Evolutionary conservation across 2,888 invertebrate species (phyloP).

Genomic region (Crossocerus cetratus): DNA sequence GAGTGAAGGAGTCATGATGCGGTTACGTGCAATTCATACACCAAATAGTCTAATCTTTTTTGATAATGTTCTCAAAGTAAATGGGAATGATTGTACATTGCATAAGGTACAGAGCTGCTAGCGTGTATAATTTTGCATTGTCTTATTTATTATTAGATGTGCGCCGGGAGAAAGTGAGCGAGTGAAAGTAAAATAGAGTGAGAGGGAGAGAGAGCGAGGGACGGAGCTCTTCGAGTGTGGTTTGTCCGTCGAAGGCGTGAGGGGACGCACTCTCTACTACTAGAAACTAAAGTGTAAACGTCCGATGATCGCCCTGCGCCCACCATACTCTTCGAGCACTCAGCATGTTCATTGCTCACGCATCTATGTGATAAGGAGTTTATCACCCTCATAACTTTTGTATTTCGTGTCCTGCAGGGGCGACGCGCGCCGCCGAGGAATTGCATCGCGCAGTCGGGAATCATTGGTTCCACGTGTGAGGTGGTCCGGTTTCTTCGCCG

Average conservation of each 20-base stretch:
- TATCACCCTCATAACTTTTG: not conserved
- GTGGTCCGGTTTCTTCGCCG: too few relatives aligned
- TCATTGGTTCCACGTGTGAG: too few relatives aligned
- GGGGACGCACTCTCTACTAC: too few relatives aligned
- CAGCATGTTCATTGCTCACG: constrained; percentile 2
- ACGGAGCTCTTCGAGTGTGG: too few relatives aligned
- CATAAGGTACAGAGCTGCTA: constrained; percentile 40
- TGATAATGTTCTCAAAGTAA: constrained; percentile 51
- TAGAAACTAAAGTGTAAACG: too few relatives aligned
- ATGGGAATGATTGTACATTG: constrained; percentile 50
- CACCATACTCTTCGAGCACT: not conserved
- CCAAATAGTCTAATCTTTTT: constrained; percentile 60
- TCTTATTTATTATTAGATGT: constrained; percentile 42
- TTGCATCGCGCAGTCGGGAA: too few relatives aligned
- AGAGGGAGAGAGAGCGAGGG: too few relatives aligned
- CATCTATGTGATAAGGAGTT: not conserved
- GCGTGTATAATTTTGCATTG: constrained; percentile 41
- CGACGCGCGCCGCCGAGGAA: too few relatives aligned
- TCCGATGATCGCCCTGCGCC: too few relatives aligned
- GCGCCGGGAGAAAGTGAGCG: too few relatives aligned
- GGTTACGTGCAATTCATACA: constrained; percentile 60
- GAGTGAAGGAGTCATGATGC: constrained; percentile 46
- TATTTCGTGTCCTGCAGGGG: not conserved
- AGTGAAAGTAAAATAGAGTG: too few relatives aligned
- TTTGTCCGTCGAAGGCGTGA: too few relatives aligned